Base-by-base conservation (phyloP, 2,113 vertebrate genomes). In the Canis aureus region DNA sequence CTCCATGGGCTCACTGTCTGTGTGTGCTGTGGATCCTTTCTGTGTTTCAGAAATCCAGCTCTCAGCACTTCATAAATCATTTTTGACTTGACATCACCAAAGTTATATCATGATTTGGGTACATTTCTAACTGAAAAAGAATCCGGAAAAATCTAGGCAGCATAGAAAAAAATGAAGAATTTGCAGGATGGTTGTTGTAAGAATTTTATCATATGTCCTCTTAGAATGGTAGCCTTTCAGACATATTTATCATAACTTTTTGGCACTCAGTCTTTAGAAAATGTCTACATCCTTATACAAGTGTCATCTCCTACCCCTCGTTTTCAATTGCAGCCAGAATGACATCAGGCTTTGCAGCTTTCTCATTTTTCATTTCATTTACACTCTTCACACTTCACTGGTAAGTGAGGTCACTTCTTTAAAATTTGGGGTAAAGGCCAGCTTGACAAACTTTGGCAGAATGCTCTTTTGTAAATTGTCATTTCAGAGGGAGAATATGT, bases 281-380 rank as follows among this genome's bases (percentile, higher is more conserved):
- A 89, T 86, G 38, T 78, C 51, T 83, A 11, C 85, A 71, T 25
- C 43, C 64, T 89, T 91, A 81, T 23, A 51, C 38, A 17, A 90
- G 49, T 57, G 16, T 78, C 57, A 87, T 87, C 59, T 81, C n/a
- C 51, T 90, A 17, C 82, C 76, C 22, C 94, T 74, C 82, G 73
- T 91, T 96, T 84, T 67, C 87, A 96, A 69, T 93, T 2, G 0
- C 13, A 85, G 79, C n/a, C 49, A 69, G 35, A 95, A 97, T 67
- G 78, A 80, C 20, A 91, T 38, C 76, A 89, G 64, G 23, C 1
- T 90, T 23, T 76, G 23, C 43, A n/a, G 23, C 6, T 67, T 79
- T 91, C 27, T 96, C 67, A 88, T 90, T 96, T 95, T 96, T 93
- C 29, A 79, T 88, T 97, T 94, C 71, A 96, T 93, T 95, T 97